Base-by-base conservation (phyloP, 2,888 invertebrate genomes). In the Copidosoma aretas region DNA sequence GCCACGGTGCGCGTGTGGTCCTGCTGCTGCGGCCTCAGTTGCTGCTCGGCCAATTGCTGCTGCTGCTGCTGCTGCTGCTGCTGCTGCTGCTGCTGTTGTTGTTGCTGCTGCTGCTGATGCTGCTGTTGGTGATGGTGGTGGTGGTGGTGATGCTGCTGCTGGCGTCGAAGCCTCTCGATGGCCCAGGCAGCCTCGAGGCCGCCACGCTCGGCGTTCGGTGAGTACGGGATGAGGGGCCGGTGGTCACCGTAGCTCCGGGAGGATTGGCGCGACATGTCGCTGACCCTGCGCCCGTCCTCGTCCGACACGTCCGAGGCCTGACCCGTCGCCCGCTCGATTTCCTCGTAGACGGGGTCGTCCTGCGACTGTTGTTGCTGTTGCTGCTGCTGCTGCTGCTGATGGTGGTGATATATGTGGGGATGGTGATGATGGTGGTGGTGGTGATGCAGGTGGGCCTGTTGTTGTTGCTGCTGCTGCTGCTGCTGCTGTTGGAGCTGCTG, bases 331-430 rank as follows among this genome's bases (percentile, higher is more conserved):
- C 91, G 86, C 77, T 92, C 92, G 66, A 93, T 92, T 79, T 92
- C 92, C 80, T 93, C 93, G 81, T 93, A 93, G 1, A 93, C 92
- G 0, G 93, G 93, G 77, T 92, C 92, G 75, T 92, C 92, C 58
- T 82, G 83, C 63, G 76, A 78, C 59, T 79, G 77, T 21, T 73
- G 72, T 60, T 66, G 74, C 85, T 85, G n/a, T 86, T 82, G 21
- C 74, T 21, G 57, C 32, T 78, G 46, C 32, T 75, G 81, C 12
- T 84, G 86, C 74, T 88, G 64, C 69, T 86, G 89, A 54, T 87
- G 86, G 0, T 87, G 87, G 63, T 78, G n/a, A 58, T 10, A 21
- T 17, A n/a, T 84, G 86, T 88, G 64, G 69, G 86, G 89, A 54
- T 87, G 86, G 0, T 87, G 87, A 62, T 78, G 79, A 65, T 78